Conservation (phyloP, 2,113 vertebrate genomes). For the Ovis canadensis region DNA sequence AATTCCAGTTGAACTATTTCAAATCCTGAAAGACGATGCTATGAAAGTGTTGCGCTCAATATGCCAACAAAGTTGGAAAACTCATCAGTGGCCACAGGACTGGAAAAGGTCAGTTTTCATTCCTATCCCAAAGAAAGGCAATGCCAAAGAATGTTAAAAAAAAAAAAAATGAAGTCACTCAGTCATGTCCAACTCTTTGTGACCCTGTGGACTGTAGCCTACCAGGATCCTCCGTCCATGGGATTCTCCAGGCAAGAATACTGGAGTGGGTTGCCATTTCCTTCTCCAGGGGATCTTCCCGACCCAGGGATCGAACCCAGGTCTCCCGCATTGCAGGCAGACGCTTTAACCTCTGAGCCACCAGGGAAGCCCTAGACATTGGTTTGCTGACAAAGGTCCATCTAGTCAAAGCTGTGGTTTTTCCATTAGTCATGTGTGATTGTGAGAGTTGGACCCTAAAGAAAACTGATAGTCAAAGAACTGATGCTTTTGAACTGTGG, state of each 20-base stretch:
- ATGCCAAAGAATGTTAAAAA: not conserved
- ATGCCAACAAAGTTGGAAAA: not conserved
- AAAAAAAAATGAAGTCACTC: no score
- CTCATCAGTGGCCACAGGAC: not conserved
- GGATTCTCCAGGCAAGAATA: no score
- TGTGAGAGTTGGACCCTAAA: not conserved
- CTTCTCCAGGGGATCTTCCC: no score
- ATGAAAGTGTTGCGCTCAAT: not conserved
- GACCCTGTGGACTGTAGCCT: no score
- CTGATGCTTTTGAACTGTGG: not conserved
- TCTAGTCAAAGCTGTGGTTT: not conserved
- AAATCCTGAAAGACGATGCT: not conserved
- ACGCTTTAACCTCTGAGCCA: no score
- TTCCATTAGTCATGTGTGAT: not conserved
- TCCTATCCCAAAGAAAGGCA: not conserved
- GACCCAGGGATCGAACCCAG: no score
- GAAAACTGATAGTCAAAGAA: not conserved
- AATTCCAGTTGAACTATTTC: not conserved
- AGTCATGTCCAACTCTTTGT: no score
- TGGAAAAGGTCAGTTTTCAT: not conserved
- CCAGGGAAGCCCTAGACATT: not conserved
- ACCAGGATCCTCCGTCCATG: no score
- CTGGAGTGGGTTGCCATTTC: no score
- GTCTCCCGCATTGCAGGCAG: no score
- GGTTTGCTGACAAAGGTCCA: not conserved